Conservation (phyloP, 35 echinoderm and acorn worm genomes). For the Diadema setosum region DNA sequence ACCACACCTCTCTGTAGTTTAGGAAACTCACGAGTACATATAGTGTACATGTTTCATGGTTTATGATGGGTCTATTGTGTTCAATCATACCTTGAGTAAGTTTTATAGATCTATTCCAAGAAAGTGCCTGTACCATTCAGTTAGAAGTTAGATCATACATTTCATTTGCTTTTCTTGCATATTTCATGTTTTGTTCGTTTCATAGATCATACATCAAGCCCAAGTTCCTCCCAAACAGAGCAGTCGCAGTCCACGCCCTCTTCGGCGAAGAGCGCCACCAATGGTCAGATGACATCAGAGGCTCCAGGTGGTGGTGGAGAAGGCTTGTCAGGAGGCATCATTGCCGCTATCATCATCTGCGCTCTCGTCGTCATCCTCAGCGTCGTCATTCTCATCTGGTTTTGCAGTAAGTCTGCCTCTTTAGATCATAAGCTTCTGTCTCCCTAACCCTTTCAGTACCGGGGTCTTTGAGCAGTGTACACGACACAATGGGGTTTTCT, state of each 20-base stretch:
- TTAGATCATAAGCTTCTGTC: not conserved
- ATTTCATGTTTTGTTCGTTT: no score
- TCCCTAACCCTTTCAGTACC: not conserved
- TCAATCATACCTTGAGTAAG: no score
- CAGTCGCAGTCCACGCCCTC: not conserved
- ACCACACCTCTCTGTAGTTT: no score
- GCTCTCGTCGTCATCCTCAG: not conserved
- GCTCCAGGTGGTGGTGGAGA: not conserved
- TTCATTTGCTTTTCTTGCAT: no score
- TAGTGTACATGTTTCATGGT: no score
- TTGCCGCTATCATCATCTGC: not conserved
- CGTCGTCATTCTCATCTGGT: not conserved
- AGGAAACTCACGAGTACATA: no score
- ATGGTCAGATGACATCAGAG: not conserved
- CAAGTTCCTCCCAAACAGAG: not conserved
- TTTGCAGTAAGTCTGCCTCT: not conserved
- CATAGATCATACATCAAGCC: not conserved
- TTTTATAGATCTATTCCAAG: not conserved
- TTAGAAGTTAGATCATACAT: no score
- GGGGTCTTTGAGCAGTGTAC: not conserved
- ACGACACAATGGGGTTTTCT: not conserved
- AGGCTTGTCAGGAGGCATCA: not conserved
- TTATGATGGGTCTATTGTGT: no score
- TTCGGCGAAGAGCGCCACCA: not conserved
- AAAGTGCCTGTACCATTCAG: no score